Percentiles rank a stretch among this genome's conserved stretches.
Evolutionary conservation across 92 coral and sea anemone genomes (phyloP).

Genomic region (Epizoanthus rinbou): DNA sequence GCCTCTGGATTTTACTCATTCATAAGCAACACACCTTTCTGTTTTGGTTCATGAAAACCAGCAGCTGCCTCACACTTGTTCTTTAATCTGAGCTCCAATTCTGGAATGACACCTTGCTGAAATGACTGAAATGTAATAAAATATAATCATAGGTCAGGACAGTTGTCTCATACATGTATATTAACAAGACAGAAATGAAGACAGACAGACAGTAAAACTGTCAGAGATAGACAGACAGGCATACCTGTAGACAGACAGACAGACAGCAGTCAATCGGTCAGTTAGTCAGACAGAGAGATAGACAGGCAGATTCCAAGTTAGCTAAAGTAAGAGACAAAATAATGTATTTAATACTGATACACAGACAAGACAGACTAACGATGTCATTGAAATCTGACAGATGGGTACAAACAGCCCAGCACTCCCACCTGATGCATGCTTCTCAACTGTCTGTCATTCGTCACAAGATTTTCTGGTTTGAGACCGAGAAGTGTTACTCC

Average conservation of each 20-base stretch:
- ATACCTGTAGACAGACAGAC: neutral
- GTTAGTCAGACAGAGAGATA: too few species aligned
- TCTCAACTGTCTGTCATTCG: constrained; percentile 65
- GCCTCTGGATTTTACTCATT: too few species aligned
- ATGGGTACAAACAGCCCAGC: too few species aligned
- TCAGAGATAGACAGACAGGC: neutral
- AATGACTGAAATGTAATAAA: constrained; percentile 60
- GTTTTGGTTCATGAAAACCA: constrained; percentile 73
- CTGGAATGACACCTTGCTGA: constrained; percentile 93
- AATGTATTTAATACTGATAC: too few species aligned
- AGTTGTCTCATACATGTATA: neutral
- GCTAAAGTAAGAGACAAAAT: neutral
- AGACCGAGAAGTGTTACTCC: constrained; percentile 84
- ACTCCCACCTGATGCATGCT: constrained; percentile 71
- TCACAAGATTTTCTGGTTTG: constrained; percentile 63
- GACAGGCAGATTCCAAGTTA: too few species aligned
- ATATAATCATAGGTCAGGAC: neutral
- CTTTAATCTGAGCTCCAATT: constrained; percentile 81
- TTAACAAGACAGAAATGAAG: too few species aligned
- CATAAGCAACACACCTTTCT: constrained; percentile 55
- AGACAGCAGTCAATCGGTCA: too few species aligned
- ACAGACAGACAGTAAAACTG: too few species aligned
- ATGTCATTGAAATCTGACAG: too few species aligned
- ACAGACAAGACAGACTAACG: too few species aligned
- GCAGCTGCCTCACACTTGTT: constrained; percentile 84